Conservation (phyloP, 2,113 vertebrate genomes). For the Marcusenius ussheri region DNA sequence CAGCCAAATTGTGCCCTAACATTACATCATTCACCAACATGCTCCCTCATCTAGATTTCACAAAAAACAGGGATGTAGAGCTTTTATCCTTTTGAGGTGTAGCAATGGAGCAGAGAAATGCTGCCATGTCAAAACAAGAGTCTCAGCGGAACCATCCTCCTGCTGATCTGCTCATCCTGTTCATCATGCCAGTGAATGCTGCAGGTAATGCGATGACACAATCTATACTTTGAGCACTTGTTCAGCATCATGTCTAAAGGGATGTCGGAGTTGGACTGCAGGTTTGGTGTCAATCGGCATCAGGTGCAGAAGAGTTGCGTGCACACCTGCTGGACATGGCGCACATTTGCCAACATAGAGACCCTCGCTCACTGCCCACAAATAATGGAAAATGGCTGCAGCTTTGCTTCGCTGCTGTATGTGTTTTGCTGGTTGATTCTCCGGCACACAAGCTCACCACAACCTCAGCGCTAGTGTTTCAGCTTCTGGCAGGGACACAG, state of each 20-base stretch:
- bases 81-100: no score
- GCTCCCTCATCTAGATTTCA: neutral
- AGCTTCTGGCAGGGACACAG: neutral
- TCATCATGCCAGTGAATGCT: no score
- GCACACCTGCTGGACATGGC: neutral
- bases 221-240: neutral
- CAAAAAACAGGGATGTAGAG: no score
- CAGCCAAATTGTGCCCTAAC: neutral
- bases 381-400: neutral
- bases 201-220: neutral
- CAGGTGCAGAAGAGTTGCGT: neutral
- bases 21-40: neutral
- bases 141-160: no score
- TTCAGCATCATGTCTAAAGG: neutral
- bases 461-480: neutral
- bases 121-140: no score
- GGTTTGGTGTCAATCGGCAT: neutral
- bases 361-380: neutral
- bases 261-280: neutral
- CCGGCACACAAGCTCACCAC: neutral
- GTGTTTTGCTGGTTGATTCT: neutral
- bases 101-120: no score
- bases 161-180: no score
- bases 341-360: neutral
- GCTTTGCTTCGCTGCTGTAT: neutral